These are phyloP conservation scores for Myopa testacea DNA, from an alignment of 2,888 invertebrate genomes.

Conservation along the genomic window DNA sequence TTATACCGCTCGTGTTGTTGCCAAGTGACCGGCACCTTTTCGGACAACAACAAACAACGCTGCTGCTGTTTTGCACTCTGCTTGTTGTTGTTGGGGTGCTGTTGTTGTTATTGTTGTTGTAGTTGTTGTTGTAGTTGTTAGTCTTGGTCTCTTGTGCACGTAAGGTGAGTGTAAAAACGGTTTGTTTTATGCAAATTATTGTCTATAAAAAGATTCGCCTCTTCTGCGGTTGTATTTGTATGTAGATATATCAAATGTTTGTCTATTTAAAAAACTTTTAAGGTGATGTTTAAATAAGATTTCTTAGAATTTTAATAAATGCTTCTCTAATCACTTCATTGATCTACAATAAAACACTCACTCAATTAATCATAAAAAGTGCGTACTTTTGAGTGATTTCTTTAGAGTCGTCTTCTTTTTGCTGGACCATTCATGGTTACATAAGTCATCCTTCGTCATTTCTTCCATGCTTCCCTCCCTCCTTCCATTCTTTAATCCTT, in stretches of 20 bases:
- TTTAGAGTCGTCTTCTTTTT: too few relatives aligned
- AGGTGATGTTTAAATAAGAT: too few relatives aligned
- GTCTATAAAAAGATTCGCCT: not conserved
- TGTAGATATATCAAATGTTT: not conserved
- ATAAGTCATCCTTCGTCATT: not conserved
- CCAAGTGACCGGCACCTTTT: slow-evolving; percentile 15
- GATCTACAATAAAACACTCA: too few relatives aligned
- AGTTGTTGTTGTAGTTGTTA: not conserved
- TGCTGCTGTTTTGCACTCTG: not conserved
- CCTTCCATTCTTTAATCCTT: not conserved
- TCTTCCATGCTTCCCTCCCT: not conserved
- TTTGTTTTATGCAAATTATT: not conserved
- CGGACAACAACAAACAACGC: not conserved
- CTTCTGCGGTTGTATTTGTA: not conserved
- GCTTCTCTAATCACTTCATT: too few relatives aligned
- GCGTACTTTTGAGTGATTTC: too few relatives aligned
- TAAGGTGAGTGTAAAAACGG: not conserved
- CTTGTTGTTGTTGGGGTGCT: not conserved
- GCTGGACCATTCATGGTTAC: not conserved
- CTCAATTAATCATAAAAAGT: too few relatives aligned
- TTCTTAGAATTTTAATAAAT: too few relatives aligned
- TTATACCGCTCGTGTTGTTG: slow-evolving; percentile 26
- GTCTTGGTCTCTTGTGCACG: not conserved
- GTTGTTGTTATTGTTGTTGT: slow-evolving; percentile 8
- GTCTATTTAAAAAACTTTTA: not conserved